Percentiles rank a stretch among this genome's conserved stretches.
Evolutionary conservation across 2,797 vertebrate species (phyloP).

Genomic region (Mormyrops boulengeri): DNA sequence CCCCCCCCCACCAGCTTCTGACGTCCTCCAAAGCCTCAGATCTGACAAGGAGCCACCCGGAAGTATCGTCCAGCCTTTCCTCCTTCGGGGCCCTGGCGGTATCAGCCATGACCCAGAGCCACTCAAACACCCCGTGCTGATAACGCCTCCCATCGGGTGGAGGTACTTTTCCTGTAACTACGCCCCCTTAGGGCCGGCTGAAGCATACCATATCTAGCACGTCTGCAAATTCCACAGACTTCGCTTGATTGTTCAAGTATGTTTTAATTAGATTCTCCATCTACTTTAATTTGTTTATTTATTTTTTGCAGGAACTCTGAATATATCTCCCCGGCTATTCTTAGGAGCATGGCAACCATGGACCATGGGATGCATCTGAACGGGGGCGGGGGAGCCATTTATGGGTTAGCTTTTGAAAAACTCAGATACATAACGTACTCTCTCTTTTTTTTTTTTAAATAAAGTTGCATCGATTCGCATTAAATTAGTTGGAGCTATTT

Average conservation of each 20-base stretch:
- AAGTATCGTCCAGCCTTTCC: neutral
- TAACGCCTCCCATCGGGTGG: neutral
- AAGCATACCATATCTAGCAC: neutral
- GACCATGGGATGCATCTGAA: neutral
- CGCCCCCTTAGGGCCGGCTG: neutral
- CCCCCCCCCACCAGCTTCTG: neutral
- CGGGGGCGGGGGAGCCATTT: neutral
- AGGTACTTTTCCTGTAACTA: neutral
- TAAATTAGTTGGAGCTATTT: neutral
- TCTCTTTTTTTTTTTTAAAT: neutral
- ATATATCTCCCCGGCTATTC: conserved; percentile 30
- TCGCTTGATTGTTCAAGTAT: conserved; percentile 28
- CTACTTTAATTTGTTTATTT: conserved; percentile 30
- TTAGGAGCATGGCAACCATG: conserved; percentile 24
- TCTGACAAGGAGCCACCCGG: neutral
- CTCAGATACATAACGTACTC: neutral
- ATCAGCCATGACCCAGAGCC: neutral
- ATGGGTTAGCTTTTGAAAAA: neutral
- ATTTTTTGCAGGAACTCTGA: conserved; percentile 25
- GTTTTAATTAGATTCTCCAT: conserved; percentile 32
- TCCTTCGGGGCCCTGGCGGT: neutral
- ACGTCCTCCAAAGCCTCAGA: too few relatives aligned
- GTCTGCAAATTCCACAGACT: neutral
- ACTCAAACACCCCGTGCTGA: neutral
- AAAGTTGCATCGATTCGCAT: neutral